These are phyloP conservation scores for Alviniconcha strummeri DNA, from an alignment of 2,888 invertebrate genomes.

Conservation along the genomic window DNA sequence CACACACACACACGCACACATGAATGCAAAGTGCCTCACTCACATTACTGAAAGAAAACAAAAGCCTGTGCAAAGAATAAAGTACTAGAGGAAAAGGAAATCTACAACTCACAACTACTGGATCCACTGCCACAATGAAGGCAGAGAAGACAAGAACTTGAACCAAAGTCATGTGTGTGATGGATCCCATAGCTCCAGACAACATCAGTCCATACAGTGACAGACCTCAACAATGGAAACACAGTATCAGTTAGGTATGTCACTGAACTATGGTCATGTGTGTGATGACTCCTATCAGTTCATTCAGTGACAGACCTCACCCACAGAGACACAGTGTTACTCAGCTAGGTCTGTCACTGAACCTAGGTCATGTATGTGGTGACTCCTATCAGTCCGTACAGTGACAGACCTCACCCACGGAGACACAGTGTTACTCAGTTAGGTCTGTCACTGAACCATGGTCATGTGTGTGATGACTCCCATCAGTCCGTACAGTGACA, in stretches of 20 bases:
- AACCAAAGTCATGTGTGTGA: conserved; percentile 53
- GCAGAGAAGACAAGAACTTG: conserved; percentile 75
- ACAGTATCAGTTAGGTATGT: not conserved
- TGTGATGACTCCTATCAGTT: no score
- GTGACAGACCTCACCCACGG: no score
- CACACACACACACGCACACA: not conserved
- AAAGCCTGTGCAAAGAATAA: no score
- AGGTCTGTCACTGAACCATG: not conserved
- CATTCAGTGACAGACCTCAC: no score
- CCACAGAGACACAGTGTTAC: no score
- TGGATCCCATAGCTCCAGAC: conserved; percentile 65
- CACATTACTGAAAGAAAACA: not conserved
- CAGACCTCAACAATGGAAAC: conserved; percentile 51
- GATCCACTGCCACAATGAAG: conserved; percentile 78
- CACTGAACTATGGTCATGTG: not conserved
- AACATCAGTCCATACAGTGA: conserved; percentile 63
- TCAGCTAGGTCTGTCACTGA: not conserved
- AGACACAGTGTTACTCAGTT: not conserved
- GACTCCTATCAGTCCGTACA: no score
- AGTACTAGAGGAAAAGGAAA: no score
- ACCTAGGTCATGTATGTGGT: not conserved
- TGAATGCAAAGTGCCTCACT: not conserved
- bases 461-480: no score
- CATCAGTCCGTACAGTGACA: no score
- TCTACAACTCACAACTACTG: conserved; percentile 76